Percentiles rank a stretch among this genome's conserved stretches.
phyloP scores from a whole-genome alignment of 2,888 invertebrate species.

The Scaptomyza caliginosa region DNA sequence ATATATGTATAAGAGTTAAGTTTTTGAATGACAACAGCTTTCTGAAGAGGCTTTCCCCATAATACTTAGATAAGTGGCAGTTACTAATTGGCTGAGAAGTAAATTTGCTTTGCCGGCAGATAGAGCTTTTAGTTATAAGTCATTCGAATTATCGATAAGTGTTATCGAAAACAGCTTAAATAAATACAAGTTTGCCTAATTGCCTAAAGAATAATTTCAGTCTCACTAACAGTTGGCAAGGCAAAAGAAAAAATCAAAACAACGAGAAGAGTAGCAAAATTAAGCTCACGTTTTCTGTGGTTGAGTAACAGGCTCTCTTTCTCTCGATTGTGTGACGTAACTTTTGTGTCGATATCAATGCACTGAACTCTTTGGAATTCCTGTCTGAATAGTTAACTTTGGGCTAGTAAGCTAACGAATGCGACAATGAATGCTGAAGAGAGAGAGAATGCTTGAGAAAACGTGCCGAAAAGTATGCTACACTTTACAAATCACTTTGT shows the following conservation, averaged over 20 bases:
- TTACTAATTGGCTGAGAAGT: constrained; percentile 1
- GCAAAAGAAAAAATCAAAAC: too few relatives aligned
- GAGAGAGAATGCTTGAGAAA: constrained; percentile 1
- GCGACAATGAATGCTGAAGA: neutral
- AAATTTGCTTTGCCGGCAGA: neutral
- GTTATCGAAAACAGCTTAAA: neutral
- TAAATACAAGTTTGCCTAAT: too few relatives aligned
- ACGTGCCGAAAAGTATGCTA: constrained; percentile 33
- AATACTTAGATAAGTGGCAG: neutral
- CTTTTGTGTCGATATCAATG: neutral
- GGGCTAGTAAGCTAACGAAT: constrained; percentile 8
- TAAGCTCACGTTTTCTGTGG: neutral
- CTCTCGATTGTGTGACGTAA: neutral
- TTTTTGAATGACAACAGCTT: neutral
- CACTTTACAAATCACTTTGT: constrained; percentile 49
- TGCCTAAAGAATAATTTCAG: too few relatives aligned
- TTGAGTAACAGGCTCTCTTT: neutral
- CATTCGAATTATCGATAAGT: neutral
- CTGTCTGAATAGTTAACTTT: constrained; percentile 1
- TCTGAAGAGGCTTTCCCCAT: neutral
- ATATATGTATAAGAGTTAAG: neutral
- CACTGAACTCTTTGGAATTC: constrained; percentile 3
- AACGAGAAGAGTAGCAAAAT: neutral
- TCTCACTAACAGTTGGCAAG: too few relatives aligned
- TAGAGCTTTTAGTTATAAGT: too few relatives aligned